Evolutionary conservation across 2,888 invertebrate species (phyloP), one percentile per base, ranked within the genome.

Genomic region (Neoaliturus tenellus): DNA sequence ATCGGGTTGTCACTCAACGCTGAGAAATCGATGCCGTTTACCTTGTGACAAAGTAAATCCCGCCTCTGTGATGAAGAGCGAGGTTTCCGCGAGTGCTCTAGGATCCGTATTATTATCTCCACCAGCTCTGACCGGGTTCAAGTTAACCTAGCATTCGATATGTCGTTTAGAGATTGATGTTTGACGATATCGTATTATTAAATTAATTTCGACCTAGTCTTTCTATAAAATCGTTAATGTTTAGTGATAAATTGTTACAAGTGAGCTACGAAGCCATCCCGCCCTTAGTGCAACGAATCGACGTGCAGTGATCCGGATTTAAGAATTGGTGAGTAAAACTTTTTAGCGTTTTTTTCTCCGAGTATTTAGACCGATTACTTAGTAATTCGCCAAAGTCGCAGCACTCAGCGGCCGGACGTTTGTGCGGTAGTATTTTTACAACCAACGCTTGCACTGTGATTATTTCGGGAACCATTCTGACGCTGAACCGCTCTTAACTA

Each of bases 71-170:
- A 75, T 75, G 75, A 75, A 44, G 75, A 75, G 39, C 75, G 75
- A 17, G 28, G 44, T 75, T 10, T n/a, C 44, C 75, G 75, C 17
- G 48, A 48, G 75, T 75, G 75, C 28, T 41, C 41, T 20, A 1
- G 48, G 44, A 48, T 1, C n/a, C 44, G 41, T 28, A 44, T 28
- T 28, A 23, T 44, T 28, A 17, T 28, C 28, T 48, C 41, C 48
- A 44, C 28, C 25, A 44, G 39, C 81, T 69, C 28, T 31, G 48
- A 39, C 67, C 69, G 67, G 81, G 81, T 44, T 67, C 25, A 81
- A 41, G 62, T 35, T 81, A 67, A 81, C 81, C 81, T 81, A 81
- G 81, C 81, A 81, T 81, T 69, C 81, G 48, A 81, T 81, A 69
- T 81, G 69, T 48, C 35, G 28, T 69, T 35, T 44, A 44, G 75